A percentile compares a stretch with the other conserved stretches of the same genome.
Evolutionary conservation across 2,888 invertebrate species (phyloP).

Genomic region (Drosophila mercatorum): DNA sequence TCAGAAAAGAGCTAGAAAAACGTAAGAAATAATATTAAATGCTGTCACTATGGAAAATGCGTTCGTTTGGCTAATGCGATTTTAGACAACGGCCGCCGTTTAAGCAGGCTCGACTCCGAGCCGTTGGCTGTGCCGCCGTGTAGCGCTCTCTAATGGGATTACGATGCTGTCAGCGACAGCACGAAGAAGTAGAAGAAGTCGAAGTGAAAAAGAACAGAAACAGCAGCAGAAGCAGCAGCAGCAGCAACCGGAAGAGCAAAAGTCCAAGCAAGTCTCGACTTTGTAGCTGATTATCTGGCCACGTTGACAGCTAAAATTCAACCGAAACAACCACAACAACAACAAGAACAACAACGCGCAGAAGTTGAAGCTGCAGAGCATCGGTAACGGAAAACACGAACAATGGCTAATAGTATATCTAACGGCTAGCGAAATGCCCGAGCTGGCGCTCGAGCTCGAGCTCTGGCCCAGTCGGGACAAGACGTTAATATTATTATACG

Average conservation of each 20-base stretch:
- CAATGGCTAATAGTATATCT: slow-evolving; percentile 15
- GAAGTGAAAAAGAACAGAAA: not conserved
- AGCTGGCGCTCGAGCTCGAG: slow-evolving; percentile 5
- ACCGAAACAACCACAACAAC: not conserved
- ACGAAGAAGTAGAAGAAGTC: not conserved
- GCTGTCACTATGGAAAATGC: slow-evolving; percentile 43
- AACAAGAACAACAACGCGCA: not conserved
- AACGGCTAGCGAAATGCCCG: slow-evolving; percentile 1
- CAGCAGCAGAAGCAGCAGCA: not conserved
- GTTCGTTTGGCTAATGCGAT: slow-evolving; percentile 52
- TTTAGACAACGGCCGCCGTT: slow-evolving; percentile 38
- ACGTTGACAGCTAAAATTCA: slow-evolving; percentile 59
- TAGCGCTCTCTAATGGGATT: slow-evolving; percentile 54
- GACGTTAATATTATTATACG: slow-evolving; percentile 79
- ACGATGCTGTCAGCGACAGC: slow-evolving; percentile 37
- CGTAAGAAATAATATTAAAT: slow-evolving; percentile 30
- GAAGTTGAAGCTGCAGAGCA: not conserved
- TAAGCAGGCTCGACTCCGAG: slow-evolving; percentile 29
- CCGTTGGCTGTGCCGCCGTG: slow-evolving; percentile 20
- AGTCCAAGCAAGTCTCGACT: slow-evolving; percentile 42
- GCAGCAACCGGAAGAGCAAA: not conserved
- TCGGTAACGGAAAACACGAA: not conserved
- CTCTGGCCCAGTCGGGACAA: slow-evolving; percentile 47
- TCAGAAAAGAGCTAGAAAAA: not conserved
- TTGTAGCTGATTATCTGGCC: slow-evolving; percentile 68